Conservation (phyloP, 2,113 vertebrate species). For the Pachyramphus minor region DNA sequence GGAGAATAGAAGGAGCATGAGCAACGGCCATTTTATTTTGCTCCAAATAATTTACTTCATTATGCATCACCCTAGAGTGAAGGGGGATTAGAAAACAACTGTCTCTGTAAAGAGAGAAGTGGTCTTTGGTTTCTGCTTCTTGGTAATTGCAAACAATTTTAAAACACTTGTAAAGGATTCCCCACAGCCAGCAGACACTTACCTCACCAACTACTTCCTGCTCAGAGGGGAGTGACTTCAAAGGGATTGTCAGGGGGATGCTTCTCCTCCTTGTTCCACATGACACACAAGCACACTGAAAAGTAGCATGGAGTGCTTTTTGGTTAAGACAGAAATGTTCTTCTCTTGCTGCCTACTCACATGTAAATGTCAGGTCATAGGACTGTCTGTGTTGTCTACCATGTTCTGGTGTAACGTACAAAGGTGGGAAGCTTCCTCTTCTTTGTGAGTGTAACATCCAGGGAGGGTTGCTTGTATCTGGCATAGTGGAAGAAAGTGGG, state of each 20-base stretch:
- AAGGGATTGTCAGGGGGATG: neutral
- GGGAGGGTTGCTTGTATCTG: conserved; percentile 65
- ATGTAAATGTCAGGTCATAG: neutral
- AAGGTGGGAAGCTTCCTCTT: conserved; percentile 32
- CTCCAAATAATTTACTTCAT: neutral
- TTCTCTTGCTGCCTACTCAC: neutral
- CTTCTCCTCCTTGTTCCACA: neutral
- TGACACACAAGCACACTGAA: conserved; percentile 50
- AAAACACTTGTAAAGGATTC: neutral
- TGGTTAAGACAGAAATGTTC: neutral
- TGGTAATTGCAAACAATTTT: neutral
- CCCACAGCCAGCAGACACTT: neutral
- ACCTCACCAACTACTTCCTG: neutral
- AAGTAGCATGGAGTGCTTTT: neutral
- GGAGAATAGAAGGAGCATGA: neutral
- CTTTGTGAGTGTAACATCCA: conserved; percentile 45
- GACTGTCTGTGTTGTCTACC: neutral
- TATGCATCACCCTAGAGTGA: accelerated
- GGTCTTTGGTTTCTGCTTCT: neutral
- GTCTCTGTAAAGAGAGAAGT: neutral
- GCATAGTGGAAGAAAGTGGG: conserved; percentile 75
- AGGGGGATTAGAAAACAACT: neutral
- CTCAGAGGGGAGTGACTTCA: conserved; percentile 2
- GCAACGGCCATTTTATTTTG: neutral
- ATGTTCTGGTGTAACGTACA: conserved; percentile 44